These are phyloP conservation scores for Anser brachyrhynchus DNA, from an alignment of 2,113 vertebrate species.

Conservation along the genomic window DNA sequence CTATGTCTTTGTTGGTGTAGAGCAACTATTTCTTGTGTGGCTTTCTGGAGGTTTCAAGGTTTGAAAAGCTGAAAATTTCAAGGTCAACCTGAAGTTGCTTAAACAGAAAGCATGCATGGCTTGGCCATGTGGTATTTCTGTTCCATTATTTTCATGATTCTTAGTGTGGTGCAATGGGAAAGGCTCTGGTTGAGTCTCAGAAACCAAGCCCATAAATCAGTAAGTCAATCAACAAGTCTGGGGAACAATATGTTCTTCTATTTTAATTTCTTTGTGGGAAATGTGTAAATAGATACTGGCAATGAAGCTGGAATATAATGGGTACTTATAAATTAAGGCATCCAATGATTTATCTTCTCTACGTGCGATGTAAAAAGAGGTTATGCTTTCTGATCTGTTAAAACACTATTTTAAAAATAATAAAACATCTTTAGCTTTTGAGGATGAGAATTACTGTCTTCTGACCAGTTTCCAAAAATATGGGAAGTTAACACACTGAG, in stretches of 20 bases:
- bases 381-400: constrained; percentile 21
- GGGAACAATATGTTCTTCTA: constrained; percentile 68
- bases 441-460: not conserved
- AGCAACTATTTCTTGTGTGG: constrained; percentile 36
- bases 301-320: constrained; percentile 62
- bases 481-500: not conserved
- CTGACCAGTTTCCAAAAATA: constrained; percentile 21
- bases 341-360: constrained; percentile 54
- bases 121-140: constrained; percentile 45
- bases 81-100: constrained; percentile 26
- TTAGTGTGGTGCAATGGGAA: constrained; percentile 51
- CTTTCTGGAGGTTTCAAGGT: constrained; percentile 24
- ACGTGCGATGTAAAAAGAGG: constrained; percentile 10
- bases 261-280: constrained; percentile 71
- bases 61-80: constrained; percentile 31
- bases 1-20: not conserved
- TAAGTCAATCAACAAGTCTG: constrained; percentile 63
- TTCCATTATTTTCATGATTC: constrained; percentile 58
- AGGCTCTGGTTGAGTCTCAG: constrained; percentile 55
- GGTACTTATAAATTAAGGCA: constrained; percentile 62
- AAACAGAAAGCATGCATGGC: constrained; percentile 32
- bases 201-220: constrained; percentile 70
- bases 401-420: constrained; percentile 40
- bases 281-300: constrained; percentile 62
- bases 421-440: constrained; percentile 3